These are phyloP conservation scores for Phalanger gymnotis DNA, from an alignment of 2,797 vertebrate species.

Conservation along the genomic window DNA sequence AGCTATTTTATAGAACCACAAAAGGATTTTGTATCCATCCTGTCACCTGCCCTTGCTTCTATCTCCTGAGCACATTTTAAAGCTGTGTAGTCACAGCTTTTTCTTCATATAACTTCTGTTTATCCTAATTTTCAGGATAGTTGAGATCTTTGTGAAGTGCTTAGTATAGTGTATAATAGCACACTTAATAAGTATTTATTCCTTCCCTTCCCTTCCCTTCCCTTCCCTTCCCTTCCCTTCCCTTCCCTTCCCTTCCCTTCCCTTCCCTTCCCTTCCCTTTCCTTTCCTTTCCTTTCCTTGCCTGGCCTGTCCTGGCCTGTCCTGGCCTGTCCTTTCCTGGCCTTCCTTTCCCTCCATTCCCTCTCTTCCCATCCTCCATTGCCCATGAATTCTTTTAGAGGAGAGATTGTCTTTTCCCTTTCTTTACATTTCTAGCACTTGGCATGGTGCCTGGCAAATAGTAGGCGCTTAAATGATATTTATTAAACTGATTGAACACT, in stretches of 20 bases:
- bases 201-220: too few relatives aligned
- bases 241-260: neutral
- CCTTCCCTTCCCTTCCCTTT: slow-evolving; percentile 49
- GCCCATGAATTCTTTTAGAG: too few relatives aligned
- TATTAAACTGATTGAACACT: too few relatives aligned
- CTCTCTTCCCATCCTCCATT: neutral
- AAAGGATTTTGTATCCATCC: neutral
- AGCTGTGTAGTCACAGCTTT: neutral
- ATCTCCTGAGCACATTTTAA: neutral
- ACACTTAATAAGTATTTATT: too few relatives aligned
- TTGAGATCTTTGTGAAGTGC: too few relatives aligned
- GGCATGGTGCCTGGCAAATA: too few relatives aligned
- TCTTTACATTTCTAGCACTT: too few relatives aligned
- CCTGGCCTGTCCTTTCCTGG: slow-evolving; percentile 23
- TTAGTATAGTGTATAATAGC: too few relatives aligned
- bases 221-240: too few relatives aligned
- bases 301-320: neutral
- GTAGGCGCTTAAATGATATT: too few relatives aligned
- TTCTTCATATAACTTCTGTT: neutral
- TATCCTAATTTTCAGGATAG: neutral
- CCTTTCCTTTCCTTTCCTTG: neutral
- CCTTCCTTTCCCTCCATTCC: neutral
- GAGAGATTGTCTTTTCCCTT: too few relatives aligned
- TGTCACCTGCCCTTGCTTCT: neutral
- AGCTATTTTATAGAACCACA: neutral